Conservation (phyloP, 2,888 invertebrate species). For the Catotricha subobsoleta region DNA sequence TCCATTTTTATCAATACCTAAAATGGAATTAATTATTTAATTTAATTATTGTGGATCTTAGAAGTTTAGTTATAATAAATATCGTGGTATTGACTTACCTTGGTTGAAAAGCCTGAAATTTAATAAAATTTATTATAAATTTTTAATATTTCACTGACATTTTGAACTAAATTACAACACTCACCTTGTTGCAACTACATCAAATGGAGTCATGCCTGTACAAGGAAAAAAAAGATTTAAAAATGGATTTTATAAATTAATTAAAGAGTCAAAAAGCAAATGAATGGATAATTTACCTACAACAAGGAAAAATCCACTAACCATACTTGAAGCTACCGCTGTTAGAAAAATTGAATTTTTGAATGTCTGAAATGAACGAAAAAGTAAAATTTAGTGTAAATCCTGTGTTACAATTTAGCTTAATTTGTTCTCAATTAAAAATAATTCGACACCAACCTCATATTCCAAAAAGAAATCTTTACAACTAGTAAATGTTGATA, state of each 20-base stretch:
- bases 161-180: too few relatives aligned
- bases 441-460: slow-evolving; percentile 13
- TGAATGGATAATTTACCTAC: too few relatives aligned
- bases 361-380: slow-evolving; percentile 11
- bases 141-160: too few relatives aligned
- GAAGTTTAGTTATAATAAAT: slow-evolving; percentile 13
- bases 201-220: slow-evolving; percentile 67
- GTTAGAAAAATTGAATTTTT: slow-evolving; percentile 34
- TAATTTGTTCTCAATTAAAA: too few relatives aligned
- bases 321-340: slow-evolving; percentile 48
- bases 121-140: too few relatives aligned
- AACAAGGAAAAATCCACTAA: too few relatives aligned
- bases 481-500: slow-evolving; percentile 56
- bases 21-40: background rate
- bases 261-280: too few relatives aligned
- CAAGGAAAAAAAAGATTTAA: slow-evolving; percentile 58
- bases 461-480: slow-evolving; percentile 32
- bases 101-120: slow-evolving; percentile 84
- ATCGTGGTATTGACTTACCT: slow-evolving; percentile 38
- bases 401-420: too few relatives aligned
- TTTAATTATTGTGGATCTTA: slow-evolving; percentile 2
- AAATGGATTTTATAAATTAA: too few relatives aligned
- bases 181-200: slow-evolving; percentile 69
- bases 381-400: too few relatives aligned
- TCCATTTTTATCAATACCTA: slow-evolving; percentile 41